Base-by-base conservation (phyloP, 2,888 invertebrate genomes). In the Epirrhoe tristata region DNA sequence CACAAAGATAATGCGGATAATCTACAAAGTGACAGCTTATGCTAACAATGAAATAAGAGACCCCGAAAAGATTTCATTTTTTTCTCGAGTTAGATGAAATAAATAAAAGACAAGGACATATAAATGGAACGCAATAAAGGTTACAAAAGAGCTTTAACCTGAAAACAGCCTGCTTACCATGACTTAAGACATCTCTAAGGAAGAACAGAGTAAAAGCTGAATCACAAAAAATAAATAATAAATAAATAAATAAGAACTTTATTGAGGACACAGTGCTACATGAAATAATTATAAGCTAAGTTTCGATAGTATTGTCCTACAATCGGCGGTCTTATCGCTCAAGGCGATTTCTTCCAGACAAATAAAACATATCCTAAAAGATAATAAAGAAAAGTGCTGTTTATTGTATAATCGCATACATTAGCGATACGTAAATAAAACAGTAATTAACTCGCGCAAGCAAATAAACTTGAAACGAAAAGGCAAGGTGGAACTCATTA, bases 81-180 rank as follows among this genome's bases (percentile, higher is more conserved):
- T 82, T 83, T 72, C 48, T 7, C 76, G 79, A 75, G 78, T 81
- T 79, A 77, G 81, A n/a, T n/a, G n/a, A n/a, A n/a, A n/a, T n/a
- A n/a, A n/a, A n/a, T n/a, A n/a, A n/a, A 83, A 83, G 85, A 84
- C 78, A 82, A 82, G 77, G 72, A 78, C 77, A 83, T 83, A 85
- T 85, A 87, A 87, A 86, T 84, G 81, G 78, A 81, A 78, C 76
- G 84, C 83, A 88, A 88, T 88, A 86, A 88, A 83, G 39, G 80
- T 82, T 81, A 80, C 81, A 78, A 81, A 83, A 79, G 81, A 82
- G 76, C 72, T 66, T 70, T 72, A 71, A 70, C 32, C 74, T 66
- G 52, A 75, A 73, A 64, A 66, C 24, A 24, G 3, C 24, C 24
- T 24, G 24, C 24, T 24, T 24, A 24, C 1, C 24, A 24, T 24